These are phyloP conservation scores for Radopholus similis DNA, from an alignment of 1,140 invertebrate genomes.

Conservation along the genomic window DNA sequence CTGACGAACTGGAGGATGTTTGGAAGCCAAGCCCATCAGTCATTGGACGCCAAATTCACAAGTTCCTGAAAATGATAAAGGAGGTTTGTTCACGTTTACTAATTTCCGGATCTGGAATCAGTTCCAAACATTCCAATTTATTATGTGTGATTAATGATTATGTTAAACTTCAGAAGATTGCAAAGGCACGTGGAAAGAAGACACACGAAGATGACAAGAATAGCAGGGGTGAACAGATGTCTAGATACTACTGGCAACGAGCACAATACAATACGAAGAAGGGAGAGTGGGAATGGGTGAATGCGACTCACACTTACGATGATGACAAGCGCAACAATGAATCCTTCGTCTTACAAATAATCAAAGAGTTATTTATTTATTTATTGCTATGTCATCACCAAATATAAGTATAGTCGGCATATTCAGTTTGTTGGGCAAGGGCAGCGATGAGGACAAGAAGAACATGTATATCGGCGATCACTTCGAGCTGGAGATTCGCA, in stretches of 20 bases:
- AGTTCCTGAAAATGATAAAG: not conserved
- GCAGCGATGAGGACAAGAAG: not conserved
- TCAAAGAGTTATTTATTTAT: too few species aligned
- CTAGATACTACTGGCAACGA: constrained; percentile 7
- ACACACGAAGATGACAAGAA: not conserved
- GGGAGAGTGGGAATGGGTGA: not conserved
- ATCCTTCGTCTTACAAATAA: too few species aligned
- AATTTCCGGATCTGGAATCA: too few species aligned
- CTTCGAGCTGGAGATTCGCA: constrained; percentile 6
- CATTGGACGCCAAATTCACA: constrained; percentile 7
- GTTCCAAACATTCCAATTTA: too few species aligned
- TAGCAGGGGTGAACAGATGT: not conserved
- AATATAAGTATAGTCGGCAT: not conserved
- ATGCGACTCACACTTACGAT: not conserved
- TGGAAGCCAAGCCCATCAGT: constrained; percentile 18
- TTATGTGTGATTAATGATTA: too few species aligned
- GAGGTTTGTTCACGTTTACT: too few species aligned
- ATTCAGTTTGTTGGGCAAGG: not conserved
- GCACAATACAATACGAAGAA: not conserved
- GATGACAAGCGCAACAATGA: not conserved
- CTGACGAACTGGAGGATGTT: constrained; percentile 14
- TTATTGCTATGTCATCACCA: too few species aligned
- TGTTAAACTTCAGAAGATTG: not conserved
- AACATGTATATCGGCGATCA: constrained; percentile 13
- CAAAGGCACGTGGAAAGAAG: not conserved